These are phyloP conservation scores for Xanthia icteritia DNA, from an alignment of 2,888 invertebrate genomes.

Conservation along the genomic window DNA sequence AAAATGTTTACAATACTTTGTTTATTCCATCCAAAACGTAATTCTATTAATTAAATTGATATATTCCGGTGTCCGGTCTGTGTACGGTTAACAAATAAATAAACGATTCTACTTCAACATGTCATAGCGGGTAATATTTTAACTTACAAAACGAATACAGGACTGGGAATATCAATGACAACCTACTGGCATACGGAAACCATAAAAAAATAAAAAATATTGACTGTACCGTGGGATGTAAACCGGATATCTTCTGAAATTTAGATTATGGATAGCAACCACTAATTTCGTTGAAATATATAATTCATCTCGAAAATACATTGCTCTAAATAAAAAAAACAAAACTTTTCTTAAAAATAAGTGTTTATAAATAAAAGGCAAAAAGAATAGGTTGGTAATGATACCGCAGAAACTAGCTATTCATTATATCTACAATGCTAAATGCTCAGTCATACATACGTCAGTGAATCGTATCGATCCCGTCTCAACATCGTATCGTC, in stretches of 20 bases:
- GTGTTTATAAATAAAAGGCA: too few relatives aligned
- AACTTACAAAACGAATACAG: slow-evolving; percentile 4
- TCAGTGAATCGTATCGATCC: slow-evolving; percentile 35
- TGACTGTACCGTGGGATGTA: not conserved
- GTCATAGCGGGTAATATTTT: slow-evolving; percentile 11
- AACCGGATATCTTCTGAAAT: not conserved
- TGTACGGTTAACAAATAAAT: slow-evolving; percentile 40
- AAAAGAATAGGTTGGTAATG: not conserved
- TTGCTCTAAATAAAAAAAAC: not conserved
- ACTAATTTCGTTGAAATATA: not conserved
- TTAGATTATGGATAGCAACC: not conserved
- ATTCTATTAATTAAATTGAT: slow-evolving; percentile 41
- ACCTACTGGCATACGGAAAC: not conserved
- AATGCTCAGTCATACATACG: not conserved
- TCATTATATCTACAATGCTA: not conserved
- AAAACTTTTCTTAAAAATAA: not conserved
- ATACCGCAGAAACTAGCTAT: too few relatives aligned
- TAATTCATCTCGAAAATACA: not conserved
- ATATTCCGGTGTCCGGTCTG: slow-evolving; percentile 2
- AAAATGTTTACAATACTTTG: slow-evolving; percentile 18
- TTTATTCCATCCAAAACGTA: slow-evolving; percentile 31
- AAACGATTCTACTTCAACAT: slow-evolving; percentile 7
- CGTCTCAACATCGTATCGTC: slow-evolving; percentile 51
- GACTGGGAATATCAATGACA: not conserved
- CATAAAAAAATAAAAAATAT: slow-evolving; percentile 11